phyloP scores from a whole-genome alignment of 2,113 vertebrate genomes.

The Circaetus cinerascens region DNA sequence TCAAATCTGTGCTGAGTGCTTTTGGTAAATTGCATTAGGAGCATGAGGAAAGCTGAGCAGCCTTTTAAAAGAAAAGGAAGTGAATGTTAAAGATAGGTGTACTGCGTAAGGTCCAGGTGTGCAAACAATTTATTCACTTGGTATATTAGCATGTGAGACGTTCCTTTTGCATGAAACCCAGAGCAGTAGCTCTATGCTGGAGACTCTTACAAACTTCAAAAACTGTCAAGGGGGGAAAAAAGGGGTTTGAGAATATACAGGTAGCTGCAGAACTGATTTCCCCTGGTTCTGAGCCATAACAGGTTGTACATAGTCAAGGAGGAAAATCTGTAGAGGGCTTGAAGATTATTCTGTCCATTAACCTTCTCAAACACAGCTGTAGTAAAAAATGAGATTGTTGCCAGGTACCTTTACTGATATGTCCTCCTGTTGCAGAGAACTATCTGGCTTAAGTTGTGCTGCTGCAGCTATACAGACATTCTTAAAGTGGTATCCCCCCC shows the following conservation, averaged over 20 bases:
- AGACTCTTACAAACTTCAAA: not conserved
- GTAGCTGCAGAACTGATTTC: not conserved
- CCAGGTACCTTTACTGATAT: not conserved
- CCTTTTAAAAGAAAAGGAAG: not conserved
- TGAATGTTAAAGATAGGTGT: not conserved
- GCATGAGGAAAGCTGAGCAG: not conserved
- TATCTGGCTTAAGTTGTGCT: not conserved
- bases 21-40: not conserved
- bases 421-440: not conserved
- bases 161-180: not conserved
- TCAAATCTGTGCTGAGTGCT: not conserved
- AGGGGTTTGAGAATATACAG: not conserved
- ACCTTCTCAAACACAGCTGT: conserved; percentile 15
- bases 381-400: conserved; percentile 1
- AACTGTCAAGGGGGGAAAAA: not conserved
- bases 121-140: not conserved
- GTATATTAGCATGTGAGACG: not conserved
- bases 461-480: not conserved
- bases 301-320: not conserved
- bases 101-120: not conserved
- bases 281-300: not conserved
- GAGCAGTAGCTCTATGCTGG: not conserved
- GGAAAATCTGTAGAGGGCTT: not conserved
- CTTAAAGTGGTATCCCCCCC: conserved; percentile 46
- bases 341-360: conserved; percentile 23